These are phyloP conservation scores for Saccopteryx bilineata DNA, from an alignment of 2,113 vertebrate species.

Conservation along the genomic window DNA sequence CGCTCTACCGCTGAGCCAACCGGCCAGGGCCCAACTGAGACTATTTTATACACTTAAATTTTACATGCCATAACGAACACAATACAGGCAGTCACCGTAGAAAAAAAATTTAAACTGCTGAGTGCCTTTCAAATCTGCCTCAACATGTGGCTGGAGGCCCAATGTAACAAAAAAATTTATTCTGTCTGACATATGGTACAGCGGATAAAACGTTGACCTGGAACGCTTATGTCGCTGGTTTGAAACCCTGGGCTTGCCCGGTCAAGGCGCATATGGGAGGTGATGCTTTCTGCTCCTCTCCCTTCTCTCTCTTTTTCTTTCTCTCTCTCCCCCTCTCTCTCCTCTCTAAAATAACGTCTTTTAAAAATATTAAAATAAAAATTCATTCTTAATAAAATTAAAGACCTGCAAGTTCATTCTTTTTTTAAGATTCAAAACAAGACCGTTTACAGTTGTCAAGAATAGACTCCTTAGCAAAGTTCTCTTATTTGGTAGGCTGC, in stretches of 20 bases:
- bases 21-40: too few relatives aligned
- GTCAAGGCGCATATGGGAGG: too few relatives aligned
- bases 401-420: background rate
- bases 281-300: too few relatives aligned
- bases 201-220: too few relatives aligned
- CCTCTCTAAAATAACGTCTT: too few relatives aligned
- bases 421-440: background rate
- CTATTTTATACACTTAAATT: background rate
- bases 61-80: background rate
- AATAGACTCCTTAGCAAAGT: background rate
- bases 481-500: background rate
- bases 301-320: too few relatives aligned
- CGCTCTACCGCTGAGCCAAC: too few relatives aligned
- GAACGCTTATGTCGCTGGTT: too few relatives aligned
- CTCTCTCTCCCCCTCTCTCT: too few relatives aligned
- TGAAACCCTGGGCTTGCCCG: too few relatives aligned
- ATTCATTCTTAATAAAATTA: background rate
- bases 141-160: background rate
- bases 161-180: background rate
- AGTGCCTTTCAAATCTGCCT: background rate
- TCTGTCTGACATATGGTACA: too few relatives aligned
- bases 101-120: background rate
- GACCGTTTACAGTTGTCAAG: background rate
- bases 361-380: too few relatives aligned
- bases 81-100: background rate